phyloP scores from a whole-genome alignment of 37 sponge, comb jelly and placozoan species.

The Oopsacas minuta region DNA sequence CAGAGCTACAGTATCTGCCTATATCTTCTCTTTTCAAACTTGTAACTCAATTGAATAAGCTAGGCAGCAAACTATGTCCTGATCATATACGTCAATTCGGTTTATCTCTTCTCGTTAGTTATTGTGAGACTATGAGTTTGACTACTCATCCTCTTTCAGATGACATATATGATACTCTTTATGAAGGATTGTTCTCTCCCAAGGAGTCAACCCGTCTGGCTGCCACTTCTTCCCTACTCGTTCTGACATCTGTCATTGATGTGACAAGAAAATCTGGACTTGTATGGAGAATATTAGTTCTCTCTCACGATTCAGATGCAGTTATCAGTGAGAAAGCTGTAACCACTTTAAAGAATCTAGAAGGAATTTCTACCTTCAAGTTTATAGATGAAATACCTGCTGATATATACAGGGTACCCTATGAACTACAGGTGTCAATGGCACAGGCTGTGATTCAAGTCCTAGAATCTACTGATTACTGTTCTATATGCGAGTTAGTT shows the following conservation, averaged over 20 bases:
- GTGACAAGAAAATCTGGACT: neutral
- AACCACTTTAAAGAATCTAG: neutral
- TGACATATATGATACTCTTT: conserved; percentile 14
- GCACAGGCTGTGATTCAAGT: neutral
- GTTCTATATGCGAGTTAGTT: neutral
- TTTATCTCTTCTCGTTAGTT: neutral
- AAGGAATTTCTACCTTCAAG: neutral
- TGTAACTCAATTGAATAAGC: neutral
- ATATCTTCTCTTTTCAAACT: neutral
- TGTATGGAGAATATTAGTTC: conserved; percentile 26
- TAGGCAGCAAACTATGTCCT: neutral
- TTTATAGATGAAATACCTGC: neutral
- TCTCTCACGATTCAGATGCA: conserved; percentile 27
- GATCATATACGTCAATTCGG: neutral
- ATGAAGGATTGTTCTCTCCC: conserved; percentile 25
- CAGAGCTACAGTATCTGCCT: neutral
- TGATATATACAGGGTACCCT: neutral
- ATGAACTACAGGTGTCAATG: neutral
- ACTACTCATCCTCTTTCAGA: neutral
- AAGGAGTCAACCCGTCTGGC: neutral
- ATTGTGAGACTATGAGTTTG: neutral
- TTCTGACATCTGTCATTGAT: neutral
- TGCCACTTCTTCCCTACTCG: conserved; percentile 6
- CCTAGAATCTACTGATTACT: neutral
- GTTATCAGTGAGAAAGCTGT: conserved; percentile 28